A percentile compares a stretch with the other conserved stretches of the same genome.
phyloP scores from a whole-genome alignment of 2,888 invertebrate species.

The Dicycla oo region DNA sequence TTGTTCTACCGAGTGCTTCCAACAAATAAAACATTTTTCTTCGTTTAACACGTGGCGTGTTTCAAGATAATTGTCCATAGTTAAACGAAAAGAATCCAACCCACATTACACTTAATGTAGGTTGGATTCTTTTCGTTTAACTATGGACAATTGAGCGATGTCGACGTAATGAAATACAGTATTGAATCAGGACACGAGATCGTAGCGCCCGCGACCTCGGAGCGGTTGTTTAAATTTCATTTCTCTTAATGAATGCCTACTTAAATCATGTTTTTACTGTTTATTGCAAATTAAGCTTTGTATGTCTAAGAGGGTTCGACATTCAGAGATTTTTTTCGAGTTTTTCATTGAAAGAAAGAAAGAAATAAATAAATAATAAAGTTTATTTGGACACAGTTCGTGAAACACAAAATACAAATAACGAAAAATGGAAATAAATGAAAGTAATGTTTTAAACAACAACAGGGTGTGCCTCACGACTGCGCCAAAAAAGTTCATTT shows the following conservation, averaged over 20 bases:
- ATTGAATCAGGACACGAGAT: constrained; percentile 49
- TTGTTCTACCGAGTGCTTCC: background rate
- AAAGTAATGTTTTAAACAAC: too few species aligned
- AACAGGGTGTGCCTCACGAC: too few species aligned
- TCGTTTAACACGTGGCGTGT: constrained; percentile 20
- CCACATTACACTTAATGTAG: too few species aligned
- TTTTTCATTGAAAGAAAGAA: background rate
- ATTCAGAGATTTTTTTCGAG: background rate
- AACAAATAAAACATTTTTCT: constrained; percentile 37
- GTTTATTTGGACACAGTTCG: too few species aligned
- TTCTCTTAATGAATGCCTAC: constrained; percentile 24
- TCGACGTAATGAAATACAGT: constrained; percentile 51
- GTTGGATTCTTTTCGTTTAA: too few species aligned
- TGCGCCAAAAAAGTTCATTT: too few species aligned
- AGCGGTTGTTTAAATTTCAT: constrained; percentile 21
- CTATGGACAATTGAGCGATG: constrained; percentile 52
- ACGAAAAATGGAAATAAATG: too few species aligned
- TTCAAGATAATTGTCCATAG: constrained; percentile 55
- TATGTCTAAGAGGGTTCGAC: background rate
- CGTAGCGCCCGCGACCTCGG: constrained; percentile 11
- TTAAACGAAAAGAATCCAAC: too few species aligned
- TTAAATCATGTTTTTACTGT: background rate
- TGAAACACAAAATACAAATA: too few species aligned
- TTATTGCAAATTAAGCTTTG: background rate
- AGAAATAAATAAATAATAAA: too few species aligned